Evolutionary conservation across 2,888 invertebrate genomes (phyloP).

Genomic region (Tetrapedia diversipes): DNA sequence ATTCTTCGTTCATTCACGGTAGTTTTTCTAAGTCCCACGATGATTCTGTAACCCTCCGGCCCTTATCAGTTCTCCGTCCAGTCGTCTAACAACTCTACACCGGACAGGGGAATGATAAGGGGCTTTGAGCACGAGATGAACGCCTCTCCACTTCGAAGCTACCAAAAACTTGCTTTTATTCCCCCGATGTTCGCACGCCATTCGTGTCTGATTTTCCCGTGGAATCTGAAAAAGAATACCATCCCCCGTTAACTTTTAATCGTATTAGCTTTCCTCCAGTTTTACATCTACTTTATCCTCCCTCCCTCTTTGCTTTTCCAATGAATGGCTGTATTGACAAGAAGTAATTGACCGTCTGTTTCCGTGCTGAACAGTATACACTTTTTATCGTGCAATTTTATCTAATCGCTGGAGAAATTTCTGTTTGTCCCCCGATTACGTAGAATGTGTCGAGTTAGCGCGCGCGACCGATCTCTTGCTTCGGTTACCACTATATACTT

Average conservation of each 20-base stretch:
- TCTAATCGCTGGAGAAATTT: constrained; percentile 52
- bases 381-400: constrained; percentile 34
- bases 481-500: too few relatives aligned
- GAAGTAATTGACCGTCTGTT: background rate
- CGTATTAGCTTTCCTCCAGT: background rate
- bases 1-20: background rate
- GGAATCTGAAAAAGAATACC: background rate
- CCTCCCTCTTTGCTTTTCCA: background rate
- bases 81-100: constrained; percentile 89
- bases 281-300: background rate
- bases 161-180: constrained; percentile 1
- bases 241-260: background rate
- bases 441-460: constrained; percentile 16
- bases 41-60: constrained; percentile 89
- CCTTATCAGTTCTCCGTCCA: constrained; percentile 99
- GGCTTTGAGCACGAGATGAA: constrained; percentile 83
- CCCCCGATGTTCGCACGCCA: background rate
- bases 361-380: background rate
- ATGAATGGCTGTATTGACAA: constrained; percentile 19
- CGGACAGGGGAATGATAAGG: constrained; percentile 98
- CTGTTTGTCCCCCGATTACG: constrained; percentile 48
- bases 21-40: constrained; percentile 70
- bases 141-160: background rate
- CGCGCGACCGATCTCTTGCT: constrained; percentile 31
- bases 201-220: background rate